phyloP scores from a whole-genome alignment of 2,797 vertebrate species.

The Poecile montanus region DNA sequence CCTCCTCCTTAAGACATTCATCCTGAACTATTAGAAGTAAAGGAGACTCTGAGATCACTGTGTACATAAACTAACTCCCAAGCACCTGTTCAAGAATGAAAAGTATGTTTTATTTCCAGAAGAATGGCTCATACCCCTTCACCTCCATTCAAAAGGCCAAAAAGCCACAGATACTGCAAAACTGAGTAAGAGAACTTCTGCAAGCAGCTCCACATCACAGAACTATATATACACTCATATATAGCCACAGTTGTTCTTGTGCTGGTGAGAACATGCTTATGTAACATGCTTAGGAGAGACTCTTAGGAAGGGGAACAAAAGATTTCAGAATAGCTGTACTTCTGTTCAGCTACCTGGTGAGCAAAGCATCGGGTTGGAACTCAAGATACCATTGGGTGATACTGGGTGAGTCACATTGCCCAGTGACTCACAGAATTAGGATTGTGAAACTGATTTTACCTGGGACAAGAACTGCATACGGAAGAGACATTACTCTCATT shows the following conservation, averaged over 20 bases:
- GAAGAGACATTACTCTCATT: neutral
- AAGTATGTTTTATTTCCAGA: neutral
- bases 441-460: neutral
- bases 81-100: neutral
- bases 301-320: slow-evolving; percentile 33
- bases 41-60: neutral
- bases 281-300: neutral
- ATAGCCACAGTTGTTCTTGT: neutral
- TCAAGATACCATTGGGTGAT: neutral
- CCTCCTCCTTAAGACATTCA: neutral
- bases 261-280: neutral
- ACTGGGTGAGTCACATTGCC: neutral
- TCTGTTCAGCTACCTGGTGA: slow-evolving; percentile 22
- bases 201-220: neutral
- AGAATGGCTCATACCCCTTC: neutral
- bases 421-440: slow-evolving; percentile 49
- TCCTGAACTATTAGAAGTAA: neutral
- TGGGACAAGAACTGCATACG: neutral
- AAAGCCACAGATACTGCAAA: neutral
- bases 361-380: neutral
- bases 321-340: slow-evolving; percentile 37
- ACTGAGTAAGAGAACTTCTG: neutral
- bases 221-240: neutral
- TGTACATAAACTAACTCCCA: neutral
- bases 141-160: neutral